Evolutionary conservation across 2,113 vertebrate species (phyloP), one percentile per base, ranked within the genome.

Genomic region (Coregonus clupeaformis): DNA sequence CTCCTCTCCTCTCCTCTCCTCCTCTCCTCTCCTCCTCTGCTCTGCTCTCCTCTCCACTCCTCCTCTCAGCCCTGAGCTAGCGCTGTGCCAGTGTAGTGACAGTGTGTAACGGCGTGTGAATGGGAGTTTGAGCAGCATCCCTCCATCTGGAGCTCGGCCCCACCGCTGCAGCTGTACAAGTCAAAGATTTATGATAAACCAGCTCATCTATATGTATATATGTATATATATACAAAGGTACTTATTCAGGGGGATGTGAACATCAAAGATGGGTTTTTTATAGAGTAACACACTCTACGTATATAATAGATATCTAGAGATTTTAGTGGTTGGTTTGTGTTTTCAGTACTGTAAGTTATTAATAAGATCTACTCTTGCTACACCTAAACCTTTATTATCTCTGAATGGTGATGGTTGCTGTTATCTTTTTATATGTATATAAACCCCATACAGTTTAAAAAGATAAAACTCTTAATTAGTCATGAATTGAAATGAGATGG

Each of bases 181-280:
- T 81, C 73, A 73, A 79, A 91, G 77, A 90, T 89, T 82, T 82
- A 81, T 83, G 71, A 87, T 84, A 79, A 88, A 77, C 32, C 59
- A 49, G 14, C 72, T 89, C 81, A 86, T 89, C 83, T 86, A 78
- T 83, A 88, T 88, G 86, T 88, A 89, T 86, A 79, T 86, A 71
- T 86, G 77, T 83, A 88, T 88, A 86, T 88, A 89, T 86, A 79
- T 86, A 71, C 70, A 69, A 24, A 63, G 25, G 65, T 5, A 73
- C 77, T 69, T 84, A 77, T 84, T 83, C 59, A 77, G 25, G 72
- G 36, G 52, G 32, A 22, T 68, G 70, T 64, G 71, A 68, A 69
- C 72, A 74, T 69, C 72, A 74, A 74, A 85, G 66, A 63, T 62
- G 47, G 72, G 25, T n/a, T 4, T 55, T 55, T 75, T 71, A 9